These are phyloP conservation scores for Schizopygopsis pylzovi DNA, from an alignment of 2,797 vertebrate genomes.

Conservation along the genomic window DNA sequence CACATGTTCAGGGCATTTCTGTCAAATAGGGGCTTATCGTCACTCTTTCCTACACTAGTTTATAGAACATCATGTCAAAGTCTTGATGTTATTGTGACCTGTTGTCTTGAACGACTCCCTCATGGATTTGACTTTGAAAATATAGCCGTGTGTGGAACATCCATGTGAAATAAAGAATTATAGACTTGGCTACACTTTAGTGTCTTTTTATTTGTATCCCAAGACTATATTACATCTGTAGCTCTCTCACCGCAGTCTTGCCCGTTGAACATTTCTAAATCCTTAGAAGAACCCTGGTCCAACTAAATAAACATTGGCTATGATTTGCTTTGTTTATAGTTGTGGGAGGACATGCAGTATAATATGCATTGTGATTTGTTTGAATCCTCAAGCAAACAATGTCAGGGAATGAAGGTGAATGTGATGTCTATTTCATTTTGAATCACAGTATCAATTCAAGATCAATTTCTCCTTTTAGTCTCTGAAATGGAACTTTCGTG, in stretches of 20 bases:
- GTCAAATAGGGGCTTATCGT: slow-evolving; percentile 47
- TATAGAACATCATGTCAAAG: slow-evolving; percentile 13
- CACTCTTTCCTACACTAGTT: slow-evolving; percentile 28
- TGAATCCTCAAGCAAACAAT: slow-evolving; percentile 30
- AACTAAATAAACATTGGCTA: slow-evolving; percentile 31
- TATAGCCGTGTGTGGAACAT: slow-evolving; percentile 34
- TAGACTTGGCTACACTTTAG: slow-evolving; percentile 28
- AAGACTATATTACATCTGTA: slow-evolving; percentile 44
- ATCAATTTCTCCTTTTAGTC: background rate
- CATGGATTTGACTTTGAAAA: slow-evolving; percentile 51
- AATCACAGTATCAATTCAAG: background rate
- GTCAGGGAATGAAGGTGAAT: slow-evolving; percentile 16
- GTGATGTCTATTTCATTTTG: slow-evolving; percentile 23
- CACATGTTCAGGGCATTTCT: slow-evolving; percentile 52
- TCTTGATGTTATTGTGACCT: slow-evolving; percentile 43
- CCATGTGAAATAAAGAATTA: slow-evolving; percentile 46
- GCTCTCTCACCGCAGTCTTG: background rate
- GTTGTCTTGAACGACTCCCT: slow-evolving; percentile 44
- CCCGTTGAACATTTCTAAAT: slow-evolving; percentile 5
- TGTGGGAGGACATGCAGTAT: slow-evolving; percentile 13
- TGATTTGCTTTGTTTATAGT: slow-evolving; percentile 67
- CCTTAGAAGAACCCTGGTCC: background rate
- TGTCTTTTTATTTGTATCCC: slow-evolving; percentile 52
- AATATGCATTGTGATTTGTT: slow-evolving; percentile 23
- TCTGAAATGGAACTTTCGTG: background rate